phyloP scores from a whole-genome alignment of 2,113 vertebrate genomes.

The Symphodus melops region DNA sequence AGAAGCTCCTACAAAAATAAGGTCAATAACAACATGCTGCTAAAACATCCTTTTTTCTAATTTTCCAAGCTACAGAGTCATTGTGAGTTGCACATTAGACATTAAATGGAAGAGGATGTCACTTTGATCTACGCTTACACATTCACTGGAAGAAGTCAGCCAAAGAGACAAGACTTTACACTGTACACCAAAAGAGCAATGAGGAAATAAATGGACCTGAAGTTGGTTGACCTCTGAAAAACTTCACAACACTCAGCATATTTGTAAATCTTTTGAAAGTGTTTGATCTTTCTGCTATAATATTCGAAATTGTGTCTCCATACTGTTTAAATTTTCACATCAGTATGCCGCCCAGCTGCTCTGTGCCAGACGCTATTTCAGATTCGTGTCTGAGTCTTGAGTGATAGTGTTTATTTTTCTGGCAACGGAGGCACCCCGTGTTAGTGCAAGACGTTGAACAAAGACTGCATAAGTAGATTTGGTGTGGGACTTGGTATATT shows the following conservation, averaged over 20 bases:
- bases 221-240: neutral
- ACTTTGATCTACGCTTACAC: no score
- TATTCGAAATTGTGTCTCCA: slow-evolving; percentile 7
- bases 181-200: no score
- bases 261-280: neutral
- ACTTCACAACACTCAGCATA: slow-evolving; percentile 1
- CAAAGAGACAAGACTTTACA: no score
- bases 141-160: no score
- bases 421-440: slow-evolving; percentile 53
- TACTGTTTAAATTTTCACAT: slow-evolving; percentile 16
- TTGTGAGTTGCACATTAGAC: no score
- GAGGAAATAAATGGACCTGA: no score
- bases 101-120: no score
- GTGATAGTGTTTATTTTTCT: slow-evolving; percentile 72
- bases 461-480: slow-evolving; percentile 63
- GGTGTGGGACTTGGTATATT: slow-evolving; percentile 62
- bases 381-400: slow-evolving; percentile 43
- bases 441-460: slow-evolving; percentile 61
- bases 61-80: no score
- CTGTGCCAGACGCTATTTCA: neutral
- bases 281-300: slow-evolving; percentile 3
- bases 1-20: no score
- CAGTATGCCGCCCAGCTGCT: neutral
- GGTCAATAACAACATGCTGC: no score
- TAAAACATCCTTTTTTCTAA: no score